phyloP scores from a whole-genome alignment of 2,797 vertebrate genomes.

The Ateles fusciceps region DNA sequence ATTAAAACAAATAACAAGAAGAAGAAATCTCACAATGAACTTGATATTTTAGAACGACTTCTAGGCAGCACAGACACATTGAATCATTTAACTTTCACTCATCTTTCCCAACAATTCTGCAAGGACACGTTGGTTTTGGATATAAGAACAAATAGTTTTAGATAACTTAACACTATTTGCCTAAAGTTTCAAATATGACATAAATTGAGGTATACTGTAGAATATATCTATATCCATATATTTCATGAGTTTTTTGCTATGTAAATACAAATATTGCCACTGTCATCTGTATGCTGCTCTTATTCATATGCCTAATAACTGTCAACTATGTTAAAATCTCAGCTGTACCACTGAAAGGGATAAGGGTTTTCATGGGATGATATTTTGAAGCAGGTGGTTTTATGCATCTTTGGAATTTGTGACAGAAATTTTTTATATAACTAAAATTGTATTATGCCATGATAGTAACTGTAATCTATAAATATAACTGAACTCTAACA shows the following conservation, averaged over 20 bases:
- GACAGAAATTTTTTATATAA: neutral
- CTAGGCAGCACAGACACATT: neutral
- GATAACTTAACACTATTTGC: neutral
- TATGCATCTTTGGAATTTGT: neutral
- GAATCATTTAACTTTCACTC: neutral
- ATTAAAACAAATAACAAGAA: neutral
- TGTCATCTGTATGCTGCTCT: neutral
- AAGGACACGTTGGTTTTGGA: neutral
- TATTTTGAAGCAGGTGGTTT: neutral
- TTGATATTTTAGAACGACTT: neutral
- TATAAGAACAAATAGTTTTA: neutral
- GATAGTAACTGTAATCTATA: neutral
- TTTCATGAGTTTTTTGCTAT: too few species aligned
- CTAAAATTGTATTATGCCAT: neutral
- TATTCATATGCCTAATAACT: neutral
- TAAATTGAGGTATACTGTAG: too few species aligned
- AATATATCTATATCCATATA: neutral
- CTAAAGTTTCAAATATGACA: neutral
- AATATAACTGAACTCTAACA: neutral
- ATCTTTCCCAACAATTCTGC: fast-evolving
- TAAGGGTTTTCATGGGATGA: neutral
- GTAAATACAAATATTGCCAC: neutral
- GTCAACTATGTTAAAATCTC: neutral
- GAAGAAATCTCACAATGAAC: neutral
- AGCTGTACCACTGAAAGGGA: neutral